phyloP scores from a whole-genome alignment of 1,140 invertebrate species.

The Eulimnadia texana region DNA sequence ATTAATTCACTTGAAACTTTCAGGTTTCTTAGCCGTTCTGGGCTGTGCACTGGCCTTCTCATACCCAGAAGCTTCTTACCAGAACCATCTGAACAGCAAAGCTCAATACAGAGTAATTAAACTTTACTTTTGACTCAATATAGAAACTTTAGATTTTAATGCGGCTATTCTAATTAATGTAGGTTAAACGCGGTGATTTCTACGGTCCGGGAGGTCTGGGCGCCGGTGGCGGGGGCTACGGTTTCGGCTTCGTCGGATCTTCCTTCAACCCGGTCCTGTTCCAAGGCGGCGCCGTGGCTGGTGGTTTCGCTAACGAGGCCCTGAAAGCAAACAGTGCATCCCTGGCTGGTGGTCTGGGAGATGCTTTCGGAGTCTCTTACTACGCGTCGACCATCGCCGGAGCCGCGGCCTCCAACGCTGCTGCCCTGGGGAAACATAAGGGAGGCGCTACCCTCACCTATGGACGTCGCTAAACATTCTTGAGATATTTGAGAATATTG shows the following conservation, averaged over 20 bases:
- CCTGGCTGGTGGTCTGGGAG: background rate
- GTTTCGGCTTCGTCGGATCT: background rate
- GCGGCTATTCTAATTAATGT: background rate
- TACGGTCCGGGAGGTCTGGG: constrained; percentile 5
- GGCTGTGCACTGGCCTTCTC: background rate
- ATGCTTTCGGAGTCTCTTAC: background rate
- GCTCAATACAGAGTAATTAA: background rate
- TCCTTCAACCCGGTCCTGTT: constrained; percentile 9
- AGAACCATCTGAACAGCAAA: background rate
- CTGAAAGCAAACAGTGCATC: constrained; percentile 3
- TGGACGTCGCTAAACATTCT: background rate
- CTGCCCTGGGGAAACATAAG: background rate
- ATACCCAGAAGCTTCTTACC: background rate
- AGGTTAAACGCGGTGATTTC: constrained; percentile 5
- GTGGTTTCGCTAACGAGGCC: constrained; percentile 2
- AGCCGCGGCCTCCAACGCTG: background rate
- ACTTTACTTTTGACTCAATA: background rate
- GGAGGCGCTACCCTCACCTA: constrained; percentile 1
- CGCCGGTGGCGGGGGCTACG: background rate
- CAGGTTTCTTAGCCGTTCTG: background rate
- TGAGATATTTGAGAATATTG: background rate
- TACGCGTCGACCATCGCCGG: background rate
- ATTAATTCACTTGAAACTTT: no score
- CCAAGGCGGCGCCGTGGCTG: constrained; percentile 2
- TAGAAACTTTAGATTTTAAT: background rate